Conservation (phyloP, 2,797 vertebrate genomes). For the Gadopsis bispinosus region DNA sequence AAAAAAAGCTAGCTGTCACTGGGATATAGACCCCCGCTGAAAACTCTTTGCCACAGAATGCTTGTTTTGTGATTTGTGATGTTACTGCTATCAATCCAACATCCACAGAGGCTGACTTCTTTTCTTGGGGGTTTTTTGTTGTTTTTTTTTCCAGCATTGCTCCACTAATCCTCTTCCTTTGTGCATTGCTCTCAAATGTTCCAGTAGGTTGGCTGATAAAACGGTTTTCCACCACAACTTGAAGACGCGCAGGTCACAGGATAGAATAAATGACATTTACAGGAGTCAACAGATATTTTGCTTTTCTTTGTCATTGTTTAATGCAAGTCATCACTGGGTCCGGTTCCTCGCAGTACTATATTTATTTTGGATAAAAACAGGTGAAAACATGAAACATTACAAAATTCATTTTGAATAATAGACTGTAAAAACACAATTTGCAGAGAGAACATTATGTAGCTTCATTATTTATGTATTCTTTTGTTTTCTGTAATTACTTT, state of each 20-base stretch:
- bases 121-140: not conserved
- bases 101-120: constrained; percentile 21
- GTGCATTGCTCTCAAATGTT: constrained; percentile 12
- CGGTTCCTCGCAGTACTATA: not conserved
- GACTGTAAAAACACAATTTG: not conserved
- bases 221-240: not conserved
- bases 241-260: not conserved
- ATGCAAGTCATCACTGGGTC: not conserved
- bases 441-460: not conserved
- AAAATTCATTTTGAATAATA: not conserved
- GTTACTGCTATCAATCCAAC: constrained; percentile 34
- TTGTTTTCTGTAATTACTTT: not conserved
- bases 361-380: not conserved
- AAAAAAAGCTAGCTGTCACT: constrained; percentile 42
- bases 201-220: not conserved
- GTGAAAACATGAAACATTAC: not conserved
- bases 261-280: not conserved
- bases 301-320: not conserved
- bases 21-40: constrained; percentile 33
- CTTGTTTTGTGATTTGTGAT: constrained; percentile 45
- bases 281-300: constrained; percentile 1
- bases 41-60: constrained; percentile 42
- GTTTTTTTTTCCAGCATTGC: not conserved
- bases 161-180: constrained; percentile 14
- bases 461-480: not conserved